Evolutionary conservation across 2,113 vertebrate species (phyloP).

Genomic region (Channa maculata): DNA sequence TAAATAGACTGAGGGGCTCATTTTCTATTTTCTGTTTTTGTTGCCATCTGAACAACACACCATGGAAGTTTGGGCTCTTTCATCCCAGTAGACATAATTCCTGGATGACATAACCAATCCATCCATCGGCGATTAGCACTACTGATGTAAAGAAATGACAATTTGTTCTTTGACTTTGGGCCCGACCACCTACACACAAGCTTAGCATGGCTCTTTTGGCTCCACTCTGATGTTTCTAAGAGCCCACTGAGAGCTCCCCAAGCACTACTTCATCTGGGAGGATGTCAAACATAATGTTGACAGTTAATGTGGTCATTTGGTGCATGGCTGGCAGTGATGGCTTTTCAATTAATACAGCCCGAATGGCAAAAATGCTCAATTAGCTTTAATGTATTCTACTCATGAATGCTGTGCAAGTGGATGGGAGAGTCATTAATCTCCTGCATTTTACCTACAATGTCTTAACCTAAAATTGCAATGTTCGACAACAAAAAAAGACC

Average conservation of each 20-base stretch:
- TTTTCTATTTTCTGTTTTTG: slow-evolving; percentile 57
- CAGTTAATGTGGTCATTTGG: slow-evolving; percentile 79
- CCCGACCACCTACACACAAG: slow-evolving; percentile 64
- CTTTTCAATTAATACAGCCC: slow-evolving; percentile 78
- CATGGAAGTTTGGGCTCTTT: slow-evolving; percentile 47
- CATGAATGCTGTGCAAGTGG: slow-evolving; percentile 61
- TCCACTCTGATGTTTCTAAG: slow-evolving; percentile 48
- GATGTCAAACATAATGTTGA: slow-evolving; percentile 77
- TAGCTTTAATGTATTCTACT: slow-evolving; percentile 75
- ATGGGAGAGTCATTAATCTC: slow-evolving; percentile 9
- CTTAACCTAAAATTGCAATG: slow-evolving; percentile 45
- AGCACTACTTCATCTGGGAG: slow-evolving; percentile 66
- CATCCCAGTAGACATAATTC: slow-evolving; percentile 40
- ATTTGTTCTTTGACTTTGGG: slow-evolving; percentile 73
- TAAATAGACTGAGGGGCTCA: slow-evolving; percentile 58
- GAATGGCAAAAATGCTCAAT: slow-evolving; percentile 79
- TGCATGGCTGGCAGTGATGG: slow-evolving; percentile 74
- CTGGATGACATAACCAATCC: slow-evolving; percentile 56
- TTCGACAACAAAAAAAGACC: slow-evolving; percentile 30
- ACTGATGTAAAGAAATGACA: slow-evolving; percentile 50
- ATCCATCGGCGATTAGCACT: slow-evolving; percentile 60
- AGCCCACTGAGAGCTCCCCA: slow-evolving; percentile 64
- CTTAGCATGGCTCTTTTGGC: slow-evolving; percentile 34
- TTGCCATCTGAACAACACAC: slow-evolving; percentile 22
- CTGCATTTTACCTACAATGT: slow-evolving; percentile 49